Evolutionary conservation across 1,140 invertebrate species (phyloP).

Genomic region (Pseudomyrmex gracilis): DNA sequence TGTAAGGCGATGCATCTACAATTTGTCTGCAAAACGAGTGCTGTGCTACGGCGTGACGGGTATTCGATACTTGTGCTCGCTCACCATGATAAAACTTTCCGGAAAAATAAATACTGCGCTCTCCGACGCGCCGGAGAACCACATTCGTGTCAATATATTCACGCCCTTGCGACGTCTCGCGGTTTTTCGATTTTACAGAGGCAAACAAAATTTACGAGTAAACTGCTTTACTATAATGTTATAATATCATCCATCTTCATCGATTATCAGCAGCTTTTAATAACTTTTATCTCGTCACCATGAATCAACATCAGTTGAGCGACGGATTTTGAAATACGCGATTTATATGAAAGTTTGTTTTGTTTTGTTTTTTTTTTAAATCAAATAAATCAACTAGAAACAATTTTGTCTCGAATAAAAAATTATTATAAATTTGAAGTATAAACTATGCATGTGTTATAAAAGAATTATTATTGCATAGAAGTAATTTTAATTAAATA

Average conservation of each 20-base stretch:
- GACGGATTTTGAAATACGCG: conserved; percentile 58
- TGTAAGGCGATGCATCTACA: conserved; percentile 34
- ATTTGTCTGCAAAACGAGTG: conserved; percentile 39
- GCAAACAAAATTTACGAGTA: conserved; percentile 71
- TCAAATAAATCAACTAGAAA: background rate
- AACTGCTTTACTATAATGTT: conserved; percentile 66
- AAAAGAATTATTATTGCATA: too few relatives aligned
- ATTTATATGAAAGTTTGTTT: conserved; percentile 35
- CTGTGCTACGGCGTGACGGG: background rate
- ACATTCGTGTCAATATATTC: conserved; percentile 51
- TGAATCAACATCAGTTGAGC: conserved; percentile 61
- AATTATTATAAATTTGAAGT: conserved; percentile 30
- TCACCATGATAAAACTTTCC: conserved; percentile 52
- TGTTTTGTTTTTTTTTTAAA: background rate
- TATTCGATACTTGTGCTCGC: conserved; percentile 47
- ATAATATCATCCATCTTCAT: conserved; percentile 73
- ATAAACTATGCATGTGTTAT: background rate
- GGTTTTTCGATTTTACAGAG: conserved; percentile 68
- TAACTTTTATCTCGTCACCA: conserved; percentile 64
- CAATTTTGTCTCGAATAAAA: background rate
- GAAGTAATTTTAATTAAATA: too few relatives aligned
- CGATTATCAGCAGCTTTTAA: conserved; percentile 73
- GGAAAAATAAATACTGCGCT: conserved; percentile 47
- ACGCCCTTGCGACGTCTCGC: conserved; percentile 26
- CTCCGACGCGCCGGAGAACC: conserved; percentile 1